These are phyloP conservation scores for Argentina silus DNA, from an alignment of 2,797 vertebrate genomes.

Conservation along the genomic window DNA sequence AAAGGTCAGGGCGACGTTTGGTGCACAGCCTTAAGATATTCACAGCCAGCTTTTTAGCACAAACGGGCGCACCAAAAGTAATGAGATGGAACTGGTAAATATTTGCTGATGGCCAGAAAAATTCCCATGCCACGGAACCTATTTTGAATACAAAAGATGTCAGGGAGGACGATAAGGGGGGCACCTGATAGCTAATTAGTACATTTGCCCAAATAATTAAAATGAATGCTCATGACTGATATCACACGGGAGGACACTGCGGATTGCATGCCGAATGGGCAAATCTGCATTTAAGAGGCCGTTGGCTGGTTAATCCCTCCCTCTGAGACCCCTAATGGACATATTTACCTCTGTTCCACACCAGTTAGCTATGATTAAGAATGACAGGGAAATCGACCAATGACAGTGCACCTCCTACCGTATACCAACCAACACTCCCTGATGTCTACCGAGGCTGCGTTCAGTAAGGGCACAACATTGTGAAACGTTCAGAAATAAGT, in stretches of 20 bases:
- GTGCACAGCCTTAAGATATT: slow-evolving; percentile 83
- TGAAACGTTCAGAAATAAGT: too few relatives aligned
- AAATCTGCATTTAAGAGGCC: slow-evolving; percentile 76
- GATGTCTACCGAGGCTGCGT: neutral
- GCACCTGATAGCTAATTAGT: slow-evolving; percentile 85
- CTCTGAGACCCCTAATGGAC: slow-evolving; percentile 66
- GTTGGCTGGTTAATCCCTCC: slow-evolving; percentile 64
- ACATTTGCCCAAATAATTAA: slow-evolving; percentile 87
- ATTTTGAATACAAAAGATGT: slow-evolving; percentile 86
- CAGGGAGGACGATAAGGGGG: slow-evolving; percentile 79
- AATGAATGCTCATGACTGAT: slow-evolving; percentile 84
- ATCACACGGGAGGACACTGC: slow-evolving; percentile 80
- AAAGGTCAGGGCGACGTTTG: slow-evolving; percentile 85
- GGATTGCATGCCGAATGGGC: slow-evolving; percentile 75
- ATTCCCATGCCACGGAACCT: slow-evolving; percentile 79
- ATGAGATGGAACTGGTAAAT: slow-evolving; percentile 86
- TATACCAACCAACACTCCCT: neutral
- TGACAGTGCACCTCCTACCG: slow-evolving; percentile 37
- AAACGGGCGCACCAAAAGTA: slow-evolving; percentile 67
- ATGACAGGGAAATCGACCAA: slow-evolving; percentile 61
- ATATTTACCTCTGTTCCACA: slow-evolving; percentile 73
- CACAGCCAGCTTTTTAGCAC: slow-evolving; percentile 83
- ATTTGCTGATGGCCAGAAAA: slow-evolving; percentile 85
- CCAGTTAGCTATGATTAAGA: slow-evolving; percentile 70
- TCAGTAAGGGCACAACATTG: too few relatives aligned